Evolutionary conservation across 2,113 vertebrate species (phyloP).

Genomic region (Nyctereutes procyonoides): DNA sequence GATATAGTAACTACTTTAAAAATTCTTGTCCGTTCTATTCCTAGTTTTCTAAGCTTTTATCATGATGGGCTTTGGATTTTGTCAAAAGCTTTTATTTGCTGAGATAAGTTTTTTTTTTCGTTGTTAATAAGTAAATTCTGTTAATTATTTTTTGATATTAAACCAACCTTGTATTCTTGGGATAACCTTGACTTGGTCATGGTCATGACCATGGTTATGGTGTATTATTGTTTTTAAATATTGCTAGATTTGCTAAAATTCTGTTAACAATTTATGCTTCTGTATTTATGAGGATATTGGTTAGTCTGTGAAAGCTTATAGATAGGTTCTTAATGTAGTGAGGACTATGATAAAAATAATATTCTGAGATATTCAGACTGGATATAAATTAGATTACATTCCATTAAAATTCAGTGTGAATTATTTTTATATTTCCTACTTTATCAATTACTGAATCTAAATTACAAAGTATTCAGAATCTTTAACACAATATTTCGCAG

Average conservation of each 20-base stretch:
- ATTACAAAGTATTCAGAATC: not conserved
- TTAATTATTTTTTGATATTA: not conserved
- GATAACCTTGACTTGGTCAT: not conserved
- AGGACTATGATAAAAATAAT: not conserved
- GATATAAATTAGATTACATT: not conserved
- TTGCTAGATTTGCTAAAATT: not conserved
- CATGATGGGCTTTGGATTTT: constrained; percentile 18
- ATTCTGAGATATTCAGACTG: not conserved
- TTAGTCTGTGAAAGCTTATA: not conserved
- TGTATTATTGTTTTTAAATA: not conserved
- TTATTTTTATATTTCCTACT: not conserved
- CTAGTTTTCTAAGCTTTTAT: constrained; percentile 24
- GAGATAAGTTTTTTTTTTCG: not conserved
- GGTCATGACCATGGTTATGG: not conserved
- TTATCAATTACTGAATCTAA: constrained; percentile 6
- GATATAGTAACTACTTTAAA: not conserved
- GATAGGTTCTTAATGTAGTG: not conserved
- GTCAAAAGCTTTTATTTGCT: constrained; percentile 6
- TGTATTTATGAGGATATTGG: not conserved
- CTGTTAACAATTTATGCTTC: not conserved
- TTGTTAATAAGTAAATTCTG: not conserved
- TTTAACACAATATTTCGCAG: not conserved
- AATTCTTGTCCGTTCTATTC: constrained; percentile 19
- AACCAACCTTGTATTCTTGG: not conserved
- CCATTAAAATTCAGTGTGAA: not conserved